Conservation (phyloP, 2,888 invertebrate genomes). For the Neoaliturus tenellus region DNA sequence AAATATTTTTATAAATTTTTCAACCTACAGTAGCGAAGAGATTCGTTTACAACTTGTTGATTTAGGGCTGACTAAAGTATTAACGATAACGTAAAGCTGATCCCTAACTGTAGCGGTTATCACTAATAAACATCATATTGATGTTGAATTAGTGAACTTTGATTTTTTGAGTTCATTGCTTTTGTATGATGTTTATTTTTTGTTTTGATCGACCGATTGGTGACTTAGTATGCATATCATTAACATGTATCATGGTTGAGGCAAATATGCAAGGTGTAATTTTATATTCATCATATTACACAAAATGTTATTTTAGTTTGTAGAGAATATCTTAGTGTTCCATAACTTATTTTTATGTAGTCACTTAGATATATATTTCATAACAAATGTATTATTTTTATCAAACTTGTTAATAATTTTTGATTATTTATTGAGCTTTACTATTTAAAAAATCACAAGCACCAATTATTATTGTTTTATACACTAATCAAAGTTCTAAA, state of each 20-base stretch:
- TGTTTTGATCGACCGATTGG: constrained; percentile 27
- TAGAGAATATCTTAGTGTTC: constrained; percentile 40
- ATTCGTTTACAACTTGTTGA: constrained; percentile 3
- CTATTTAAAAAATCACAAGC: neutral
- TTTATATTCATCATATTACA: constrained; percentile 17
- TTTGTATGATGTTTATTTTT: constrained; percentile 14
- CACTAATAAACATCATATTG: constrained; percentile 43
- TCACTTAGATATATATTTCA: constrained; percentile 23
- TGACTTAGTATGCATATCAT: constrained; percentile 41
- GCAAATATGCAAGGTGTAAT: constrained; percentile 27
- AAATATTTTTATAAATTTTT: constrained; percentile 43
- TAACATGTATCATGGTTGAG: constrained; percentile 41
- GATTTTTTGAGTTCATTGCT: neutral
- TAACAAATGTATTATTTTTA: constrained; percentile 31
- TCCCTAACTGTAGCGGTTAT: neutral
- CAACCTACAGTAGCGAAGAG: constrained; percentile 10
- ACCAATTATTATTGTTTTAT: neutral
- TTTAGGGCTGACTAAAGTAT: neutral
- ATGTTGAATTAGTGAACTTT: constrained; percentile 15
- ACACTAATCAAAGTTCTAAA: neutral
- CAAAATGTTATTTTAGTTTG: constrained; percentile 43
- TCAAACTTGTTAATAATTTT: constrained; percentile 1
- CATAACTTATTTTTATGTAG: constrained; percentile 47
- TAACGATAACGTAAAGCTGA: neutral
- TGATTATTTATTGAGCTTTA: constrained; percentile 32